Evolutionary conservation across 2,113 vertebrate genomes (phyloP), one percentile per base, ranked within the genome.

Genomic region (Chionis minor): DNA sequence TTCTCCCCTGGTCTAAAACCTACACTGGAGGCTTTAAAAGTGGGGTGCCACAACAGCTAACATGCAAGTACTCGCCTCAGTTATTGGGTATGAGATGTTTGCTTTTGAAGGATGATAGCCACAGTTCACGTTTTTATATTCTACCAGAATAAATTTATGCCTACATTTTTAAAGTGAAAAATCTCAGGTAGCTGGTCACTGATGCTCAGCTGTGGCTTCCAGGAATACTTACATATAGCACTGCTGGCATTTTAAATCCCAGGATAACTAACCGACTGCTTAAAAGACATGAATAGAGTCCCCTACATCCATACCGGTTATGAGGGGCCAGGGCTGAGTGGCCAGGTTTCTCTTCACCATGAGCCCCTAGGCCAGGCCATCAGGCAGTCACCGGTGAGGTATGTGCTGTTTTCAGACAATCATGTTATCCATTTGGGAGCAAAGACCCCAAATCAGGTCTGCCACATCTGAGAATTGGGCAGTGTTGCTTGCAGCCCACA

Each of bases 331-430:
- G 61, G 80, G 56, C 21, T 72, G 40, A 24, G 40, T 14, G 42
- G 40, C 35, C 0, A 0, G 45, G 30, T 30, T 22, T 90, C 32
- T 88, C 63, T 66, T 56, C 79, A 35, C 21, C 32, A 33, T 0
- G 1, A 86, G 56, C 23, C 77, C 35, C 17, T 14, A 69, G 54
- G 8, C 51, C 71, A 74, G 81, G 67, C 85, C 73, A 42, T 38
- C 7, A 69, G 59, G 80, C 74, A 82, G 63, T 9, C 58, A 42
- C 27, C 1, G 1, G 44, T 3, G n/a, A 91, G 67, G 7, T 8
- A 20, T 2, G 0, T 0, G 4, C 80, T 56, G n/a, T 38, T 61
- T 77, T 32, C n/a, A 56, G 54, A 44, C 1, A 2, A 35, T 89
- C 63, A 51, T 40, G 3, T 65, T 7, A 65, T 35, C 51, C 38